Evolutionary conservation across 1,140 invertebrate genomes (phyloP).

Genomic region (Cardiocondyla obscurior): DNA sequence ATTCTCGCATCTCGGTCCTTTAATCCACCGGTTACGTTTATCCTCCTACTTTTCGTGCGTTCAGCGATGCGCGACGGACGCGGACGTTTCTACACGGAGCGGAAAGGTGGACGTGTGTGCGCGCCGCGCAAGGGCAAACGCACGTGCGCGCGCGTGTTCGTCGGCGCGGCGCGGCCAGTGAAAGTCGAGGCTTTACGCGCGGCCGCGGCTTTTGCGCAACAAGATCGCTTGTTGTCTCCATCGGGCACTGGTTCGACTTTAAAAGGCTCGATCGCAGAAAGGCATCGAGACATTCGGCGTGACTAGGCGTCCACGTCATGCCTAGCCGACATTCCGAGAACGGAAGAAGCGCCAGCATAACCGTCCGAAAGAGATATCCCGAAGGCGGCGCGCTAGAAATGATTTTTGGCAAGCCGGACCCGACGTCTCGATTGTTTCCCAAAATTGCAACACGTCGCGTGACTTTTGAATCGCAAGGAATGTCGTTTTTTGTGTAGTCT

Average conservation of each 20-base stretch:
- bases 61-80: conserved; percentile 32
- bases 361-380: neutral
- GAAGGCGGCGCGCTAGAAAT: neutral
- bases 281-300: conserved; percentile 58
- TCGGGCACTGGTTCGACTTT: conserved; percentile 77
- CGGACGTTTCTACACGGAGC: neutral
- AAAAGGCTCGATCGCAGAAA: conserved; percentile 74
- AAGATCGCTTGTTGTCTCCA: conserved; percentile 77
- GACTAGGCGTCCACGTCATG: conserved; percentile 59
- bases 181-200: conserved; percentile 74
- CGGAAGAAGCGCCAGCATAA: conserved; percentile 7
- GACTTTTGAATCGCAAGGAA: neutral
- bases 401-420: neutral
- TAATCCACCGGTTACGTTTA: conserved; percentile 43
- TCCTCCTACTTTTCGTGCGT: conserved; percentile 41
- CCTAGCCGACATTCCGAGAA: conserved; percentile 1
- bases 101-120: neutral
- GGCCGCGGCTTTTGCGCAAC: conserved; percentile 76
- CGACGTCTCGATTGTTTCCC: neutral
- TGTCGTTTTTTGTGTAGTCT: neutral
- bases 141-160: conserved; percentile 21
- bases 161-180: conserved; percentile 68
- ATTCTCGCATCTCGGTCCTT: conserved; percentile 26
- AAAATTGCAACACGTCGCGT: neutral
- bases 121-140: too few species aligned